Evolutionary conservation across 2,797 vertebrate genomes (phyloP), one percentile per base, ranked within the genome.

Genomic region (Columba guinea): DNA sequence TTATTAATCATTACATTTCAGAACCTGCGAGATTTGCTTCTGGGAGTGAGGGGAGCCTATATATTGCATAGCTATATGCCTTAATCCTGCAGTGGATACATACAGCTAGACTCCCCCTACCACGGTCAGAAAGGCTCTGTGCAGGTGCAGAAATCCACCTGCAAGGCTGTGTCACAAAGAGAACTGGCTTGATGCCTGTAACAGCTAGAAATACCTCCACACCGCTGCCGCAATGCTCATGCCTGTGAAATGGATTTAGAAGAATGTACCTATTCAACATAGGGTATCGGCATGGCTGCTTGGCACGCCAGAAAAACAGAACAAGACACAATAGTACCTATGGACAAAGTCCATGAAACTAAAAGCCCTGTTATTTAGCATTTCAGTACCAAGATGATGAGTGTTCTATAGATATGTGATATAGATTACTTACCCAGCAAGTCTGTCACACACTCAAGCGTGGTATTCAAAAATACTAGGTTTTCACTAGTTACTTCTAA

Each of bases 391-490:
- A 74, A 71, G 48, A 59, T 17, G 48, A 69, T 20, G 52, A 71
- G 46, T 16, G 41, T 46, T 90, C 56, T 34, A 11, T 18, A 62
- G 55, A 60, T 73, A 89, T 6, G 30, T 64, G 11, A 76, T 4
- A 27, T 7, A 79, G 52, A 87, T 94, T 87, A 93, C 63, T 90
- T 74, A 84, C 60, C 46, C 88, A 80, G 80, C 59, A 82, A 83
- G 83, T 91, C 90, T 90, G 63, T 56, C 91, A 91, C 74, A 83
- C 80, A 58, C 51, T 88, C 55, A 70, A 69, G 35, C 0, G 0
- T 27, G 51, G 11, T 84, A 91, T 88, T 90, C 94, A 68, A 94
- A 94, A 94, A 93, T 48, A 88, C 53, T 49, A 15, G 3, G 5
- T 74, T 59, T 78, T 90, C 87, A 24, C 63, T 30, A 75, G 88